Percentiles rank a stretch among this genome's conserved stretches.
phyloP scores from a whole-genome alignment of 2,888 invertebrate genomes.

The Scaeva pyrastri region DNA sequence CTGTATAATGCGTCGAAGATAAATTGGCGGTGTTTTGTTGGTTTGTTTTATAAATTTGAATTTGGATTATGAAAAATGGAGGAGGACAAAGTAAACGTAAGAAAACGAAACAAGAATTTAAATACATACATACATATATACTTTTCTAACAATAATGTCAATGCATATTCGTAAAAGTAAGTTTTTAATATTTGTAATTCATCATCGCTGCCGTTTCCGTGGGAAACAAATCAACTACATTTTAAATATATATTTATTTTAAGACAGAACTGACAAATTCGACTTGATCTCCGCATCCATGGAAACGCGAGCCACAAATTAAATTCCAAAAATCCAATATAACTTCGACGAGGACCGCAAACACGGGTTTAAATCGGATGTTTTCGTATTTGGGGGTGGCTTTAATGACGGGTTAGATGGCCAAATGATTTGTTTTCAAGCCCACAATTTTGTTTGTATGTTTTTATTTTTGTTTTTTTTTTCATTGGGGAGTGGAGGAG shows the following conservation, averaged over 20 bases:
- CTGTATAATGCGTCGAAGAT: conserved; percentile 72
- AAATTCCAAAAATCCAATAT: conserved; percentile 60
- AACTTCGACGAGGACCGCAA: conserved; percentile 72
- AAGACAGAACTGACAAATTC: conserved; percentile 62
- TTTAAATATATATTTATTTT: conserved; percentile 22
- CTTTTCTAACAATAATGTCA: conserved; percentile 56
- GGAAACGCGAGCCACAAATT: conserved; percentile 62
- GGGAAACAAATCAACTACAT: conserved; percentile 62
- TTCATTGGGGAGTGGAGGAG: conserved; percentile 1
- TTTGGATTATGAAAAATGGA: conserved; percentile 23
- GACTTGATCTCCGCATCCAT: conserved; percentile 52
- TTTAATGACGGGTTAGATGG: conserved; percentile 57
- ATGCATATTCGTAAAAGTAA: conserved; percentile 43
- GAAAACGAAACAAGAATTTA: conserved; percentile 56
- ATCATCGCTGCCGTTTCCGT: conserved; percentile 63
- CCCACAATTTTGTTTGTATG: conserved; percentile 43
- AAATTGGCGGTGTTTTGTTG: conserved; percentile 60
- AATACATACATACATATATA: no score
- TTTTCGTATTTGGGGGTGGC: conserved; percentile 59
- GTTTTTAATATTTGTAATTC: conserved; percentile 34
- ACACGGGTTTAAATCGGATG: conserved; percentile 32
- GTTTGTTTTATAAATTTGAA: conserved; percentile 3
- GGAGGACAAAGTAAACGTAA: conserved; percentile 29
- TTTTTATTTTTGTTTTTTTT: conserved; percentile 7
- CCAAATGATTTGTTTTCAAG: conserved; percentile 43